These are phyloP conservation scores for Leguminivora glycinivorella DNA, from an alignment of 1,140 invertebrate genomes.

Conservation along the genomic window DNA sequence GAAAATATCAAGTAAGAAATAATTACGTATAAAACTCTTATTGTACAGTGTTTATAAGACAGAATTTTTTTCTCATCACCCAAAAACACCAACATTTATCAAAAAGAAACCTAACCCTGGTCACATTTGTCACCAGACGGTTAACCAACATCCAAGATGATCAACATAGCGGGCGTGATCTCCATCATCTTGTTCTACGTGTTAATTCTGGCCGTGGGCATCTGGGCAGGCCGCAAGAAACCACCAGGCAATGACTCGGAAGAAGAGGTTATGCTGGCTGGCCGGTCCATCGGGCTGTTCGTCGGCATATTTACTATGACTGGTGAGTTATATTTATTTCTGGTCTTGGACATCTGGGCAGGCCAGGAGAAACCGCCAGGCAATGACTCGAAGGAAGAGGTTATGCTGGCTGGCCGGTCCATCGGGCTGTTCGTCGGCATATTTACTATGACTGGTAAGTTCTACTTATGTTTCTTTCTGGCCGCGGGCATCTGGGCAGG, in stretches of 20 bases:
- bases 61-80: no score
- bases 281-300: conserved; percentile 96
- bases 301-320: conserved; percentile 99
- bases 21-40: no score
- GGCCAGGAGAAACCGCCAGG: conserved; percentile 92
- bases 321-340: conserved; percentile 62
- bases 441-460: conserved; percentile 97
- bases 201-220: conserved; percentile 94
- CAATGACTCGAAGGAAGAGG: conserved; percentile 95
- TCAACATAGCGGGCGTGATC: conserved; percentile 94
- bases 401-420: conserved; percentile 97
- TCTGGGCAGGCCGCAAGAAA: conserved; percentile 97
- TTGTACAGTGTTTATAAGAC: no score
- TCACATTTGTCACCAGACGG: background rate
- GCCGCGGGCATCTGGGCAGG: no score
- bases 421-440: conserved; percentile 98
- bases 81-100: no score
- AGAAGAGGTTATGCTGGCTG: conserved; percentile 98
- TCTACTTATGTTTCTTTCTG: background rate
- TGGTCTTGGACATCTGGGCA: conserved; percentile 97
- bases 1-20: background rate
- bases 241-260: conserved; percentile 90
- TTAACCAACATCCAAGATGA: conserved; percentile 81
- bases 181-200: conserved; percentile 97
- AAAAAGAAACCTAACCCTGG: background rate